Evolutionary conservation across 2,113 vertebrate genomes (phyloP).

Genomic region (Chiloscyllium plagiosum): DNA sequence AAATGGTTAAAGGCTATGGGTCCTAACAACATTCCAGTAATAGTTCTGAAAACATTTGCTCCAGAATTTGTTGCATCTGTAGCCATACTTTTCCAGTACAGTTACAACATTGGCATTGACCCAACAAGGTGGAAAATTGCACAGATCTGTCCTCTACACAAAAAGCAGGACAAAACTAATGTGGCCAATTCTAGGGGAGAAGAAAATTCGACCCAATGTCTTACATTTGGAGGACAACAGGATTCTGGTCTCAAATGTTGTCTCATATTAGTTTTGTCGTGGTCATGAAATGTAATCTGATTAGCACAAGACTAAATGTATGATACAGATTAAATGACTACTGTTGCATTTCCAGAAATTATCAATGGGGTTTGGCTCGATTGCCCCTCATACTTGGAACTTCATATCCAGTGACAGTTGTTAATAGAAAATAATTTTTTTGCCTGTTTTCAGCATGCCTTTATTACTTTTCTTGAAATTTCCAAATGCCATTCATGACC

Average conservation of each 20-base stretch:
- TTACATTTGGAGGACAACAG: not conserved
- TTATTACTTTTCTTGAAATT: not conserved
- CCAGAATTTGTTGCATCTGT: too few relatives aligned
- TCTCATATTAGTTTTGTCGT: not conserved
- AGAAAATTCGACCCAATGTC: not conserved
- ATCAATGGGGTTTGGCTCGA: not conserved
- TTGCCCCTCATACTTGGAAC: not conserved
- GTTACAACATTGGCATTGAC: too few relatives aligned
- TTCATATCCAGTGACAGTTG: not conserved
- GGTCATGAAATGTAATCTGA: not conserved
- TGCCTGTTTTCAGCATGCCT: too few relatives aligned
- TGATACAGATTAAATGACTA: not conserved
- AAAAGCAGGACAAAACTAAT: too few relatives aligned
- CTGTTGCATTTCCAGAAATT: not conserved
- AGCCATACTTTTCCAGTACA: too few relatives aligned
- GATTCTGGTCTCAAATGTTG: not conserved
- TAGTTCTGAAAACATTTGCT: too few relatives aligned
- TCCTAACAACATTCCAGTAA: too few relatives aligned
- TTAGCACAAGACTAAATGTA: not conserved
- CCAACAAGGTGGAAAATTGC: too few relatives aligned
- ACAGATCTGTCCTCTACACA: too few relatives aligned
- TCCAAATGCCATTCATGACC: not conserved
- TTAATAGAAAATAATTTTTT: not conserved
- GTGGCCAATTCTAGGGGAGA: too few relatives aligned
- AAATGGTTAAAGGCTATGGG: too few relatives aligned